Evolutionary conservation across 2,888 invertebrate genomes (phyloP).

Genomic region (Crematogaster levior): DNA sequence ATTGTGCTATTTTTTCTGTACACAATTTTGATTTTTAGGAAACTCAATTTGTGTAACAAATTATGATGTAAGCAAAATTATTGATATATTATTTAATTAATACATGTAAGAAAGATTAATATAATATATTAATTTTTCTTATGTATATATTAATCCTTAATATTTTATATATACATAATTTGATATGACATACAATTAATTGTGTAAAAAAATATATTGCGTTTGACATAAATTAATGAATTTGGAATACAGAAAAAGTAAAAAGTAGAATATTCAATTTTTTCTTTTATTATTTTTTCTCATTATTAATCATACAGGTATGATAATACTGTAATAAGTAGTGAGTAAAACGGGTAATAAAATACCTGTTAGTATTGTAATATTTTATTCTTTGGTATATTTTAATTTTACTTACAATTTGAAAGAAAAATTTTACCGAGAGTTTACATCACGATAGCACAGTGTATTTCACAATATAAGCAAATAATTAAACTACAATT

Average conservation of each 20-base stretch:
- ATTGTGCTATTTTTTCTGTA: slow-evolving; percentile 10
- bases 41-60: not conserved
- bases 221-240: not conserved
- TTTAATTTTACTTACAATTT: not conserved
- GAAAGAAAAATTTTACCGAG: not conserved
- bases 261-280: not conserved
- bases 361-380: not conserved
- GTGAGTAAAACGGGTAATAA: not conserved
- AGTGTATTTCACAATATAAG: not conserved
- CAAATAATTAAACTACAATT: slow-evolving; percentile 15
- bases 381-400: slow-evolving; percentile 7
- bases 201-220: not conserved
- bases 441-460: not conserved
- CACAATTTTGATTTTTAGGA: not conserved
- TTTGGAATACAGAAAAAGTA: not conserved
- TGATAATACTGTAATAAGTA: not conserved
- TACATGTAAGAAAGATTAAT: too few species aligned
- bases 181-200: not conserved
- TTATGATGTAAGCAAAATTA: not conserved
- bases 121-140: too few species aligned
- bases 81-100: too few species aligned
- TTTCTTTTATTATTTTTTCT: not conserved
- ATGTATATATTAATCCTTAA: not conserved
- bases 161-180: slow-evolving; percentile 1
- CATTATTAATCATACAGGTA: not conserved